A percentile compares a stretch with the other conserved stretches of the same genome.
Conservation (phyloP, 64 coral and sea anemone genomes). For the Platygyra sinensis region DNA sequence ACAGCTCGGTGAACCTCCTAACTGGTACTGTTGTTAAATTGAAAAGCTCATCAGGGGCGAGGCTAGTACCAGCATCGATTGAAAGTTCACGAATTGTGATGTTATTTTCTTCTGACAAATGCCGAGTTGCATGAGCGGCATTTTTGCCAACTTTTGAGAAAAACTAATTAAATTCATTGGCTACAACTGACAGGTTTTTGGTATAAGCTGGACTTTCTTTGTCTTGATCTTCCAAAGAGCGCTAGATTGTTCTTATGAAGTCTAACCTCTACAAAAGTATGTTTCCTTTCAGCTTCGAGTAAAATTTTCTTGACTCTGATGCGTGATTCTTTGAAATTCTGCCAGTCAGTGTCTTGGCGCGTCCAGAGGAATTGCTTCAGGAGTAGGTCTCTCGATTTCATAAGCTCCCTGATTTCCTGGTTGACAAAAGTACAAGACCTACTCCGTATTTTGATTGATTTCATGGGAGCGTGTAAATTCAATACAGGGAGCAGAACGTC, state of each 20-base stretch:
- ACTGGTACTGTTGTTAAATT: constrained; percentile 1
- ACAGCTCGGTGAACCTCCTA: constrained; percentile 33
- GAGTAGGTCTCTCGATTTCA: constrained; percentile 18
- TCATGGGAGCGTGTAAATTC: constrained; percentile 32
- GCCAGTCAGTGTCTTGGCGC: not conserved
- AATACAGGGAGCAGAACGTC: constrained; percentile 1
- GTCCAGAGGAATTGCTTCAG: constrained; percentile 3
- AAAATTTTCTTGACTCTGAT: constrained; percentile 25
- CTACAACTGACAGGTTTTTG: constrained; percentile 13
- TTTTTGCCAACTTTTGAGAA: too few relatives aligned
- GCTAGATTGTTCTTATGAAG: constrained; percentile 24
- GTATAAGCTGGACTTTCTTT: constrained; percentile 6
- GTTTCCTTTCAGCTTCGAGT: constrained; percentile 35
- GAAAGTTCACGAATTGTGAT: constrained; percentile 13
- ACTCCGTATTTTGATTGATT: constrained; percentile 40
- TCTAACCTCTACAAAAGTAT: constrained; percentile 32
- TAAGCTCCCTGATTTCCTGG: constrained; percentile 29
- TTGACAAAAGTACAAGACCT: constrained; percentile 50
- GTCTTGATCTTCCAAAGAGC: constrained; percentile 33
- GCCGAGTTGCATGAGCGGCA: not conserved
- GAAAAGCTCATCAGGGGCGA: constrained; percentile 7
- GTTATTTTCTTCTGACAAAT: not conserved
- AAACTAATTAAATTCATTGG: constrained; percentile 40
- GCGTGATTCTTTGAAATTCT: constrained; percentile 8
- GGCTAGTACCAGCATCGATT: not conserved